These are phyloP conservation scores for Solea senegalensis DNA, from an alignment of 2,113 vertebrate species.

Conservation along the genomic window DNA sequence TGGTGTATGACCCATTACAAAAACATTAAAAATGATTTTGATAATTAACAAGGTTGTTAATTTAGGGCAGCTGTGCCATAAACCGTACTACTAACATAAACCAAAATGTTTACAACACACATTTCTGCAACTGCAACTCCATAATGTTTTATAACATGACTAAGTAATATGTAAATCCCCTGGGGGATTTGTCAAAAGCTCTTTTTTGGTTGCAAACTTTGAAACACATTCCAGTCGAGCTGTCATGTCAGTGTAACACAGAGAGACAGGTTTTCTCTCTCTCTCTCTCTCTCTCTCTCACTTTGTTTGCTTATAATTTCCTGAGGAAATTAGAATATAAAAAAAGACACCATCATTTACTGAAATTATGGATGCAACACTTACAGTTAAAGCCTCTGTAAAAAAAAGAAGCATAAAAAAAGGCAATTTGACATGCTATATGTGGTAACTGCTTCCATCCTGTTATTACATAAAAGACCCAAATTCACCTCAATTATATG, in stretches of 20 bases:
- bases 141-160: too few species aligned
- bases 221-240: neutral
- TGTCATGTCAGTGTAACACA: neutral
- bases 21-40: too few species aligned
- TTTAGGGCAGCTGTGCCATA: too few species aligned
- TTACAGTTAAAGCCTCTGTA: conserved; percentile 5
- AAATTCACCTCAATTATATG: conserved; percentile 6
- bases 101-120: too few species aligned
- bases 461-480: conserved; percentile 35
- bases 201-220: neutral
- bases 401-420: conserved; percentile 8
- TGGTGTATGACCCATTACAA: too few species aligned
- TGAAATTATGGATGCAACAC: conserved; percentile 25
- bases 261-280: neutral
- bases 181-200: too few species aligned
- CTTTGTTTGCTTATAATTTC: neutral
- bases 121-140: too few species aligned
- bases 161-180: too few species aligned
- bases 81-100: too few species aligned
- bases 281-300: neutral
- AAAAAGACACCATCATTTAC: conserved; percentile 17
- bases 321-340: conserved; percentile 30
- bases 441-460: conserved; percentile 15
- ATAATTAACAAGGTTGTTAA: too few species aligned
- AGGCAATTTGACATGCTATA: conserved; percentile 24